Conservation (phyloP, 2,113 vertebrate genomes). For the Sapayoa aenigma region DNA sequence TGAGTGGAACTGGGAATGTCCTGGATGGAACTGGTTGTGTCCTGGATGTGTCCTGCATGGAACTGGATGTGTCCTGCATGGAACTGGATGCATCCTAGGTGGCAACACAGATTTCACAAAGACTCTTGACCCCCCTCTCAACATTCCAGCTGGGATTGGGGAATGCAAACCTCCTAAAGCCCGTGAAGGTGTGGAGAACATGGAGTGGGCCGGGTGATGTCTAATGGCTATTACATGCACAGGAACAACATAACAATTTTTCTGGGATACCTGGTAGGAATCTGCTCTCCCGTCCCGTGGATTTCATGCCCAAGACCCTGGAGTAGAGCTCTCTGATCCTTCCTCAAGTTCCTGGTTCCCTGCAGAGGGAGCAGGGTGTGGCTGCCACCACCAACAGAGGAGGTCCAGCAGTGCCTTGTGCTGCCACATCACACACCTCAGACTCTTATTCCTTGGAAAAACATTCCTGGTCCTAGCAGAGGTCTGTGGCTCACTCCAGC, state of each 20-base stretch:
- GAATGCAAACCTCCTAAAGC: background rate
- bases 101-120: background rate
- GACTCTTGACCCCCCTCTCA: background rate
- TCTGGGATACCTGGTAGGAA: background rate
- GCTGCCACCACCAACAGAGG: background rate
- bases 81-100: too few relatives aligned
- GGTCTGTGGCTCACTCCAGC: background rate
- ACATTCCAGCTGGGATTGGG: background rate
- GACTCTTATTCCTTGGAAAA: background rate
- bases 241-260: background rate
- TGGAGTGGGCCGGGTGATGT: fast-evolving
- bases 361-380: background rate
- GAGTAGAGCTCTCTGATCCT: background rate
- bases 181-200: background rate
- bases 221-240: background rate
- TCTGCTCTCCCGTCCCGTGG: background rate
- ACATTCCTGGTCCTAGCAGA: background rate
- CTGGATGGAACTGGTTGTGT: too few relatives aligned
- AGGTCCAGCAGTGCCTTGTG: background rate
- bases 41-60: background rate
- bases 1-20: too few relatives aligned
- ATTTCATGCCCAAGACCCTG: background rate
- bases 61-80: too few relatives aligned
- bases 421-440: background rate
- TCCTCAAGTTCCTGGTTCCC: background rate